These are phyloP conservation scores for Galeruca laticollis DNA, from an alignment of 2,888 invertebrate species.

Conservation along the genomic window DNA sequence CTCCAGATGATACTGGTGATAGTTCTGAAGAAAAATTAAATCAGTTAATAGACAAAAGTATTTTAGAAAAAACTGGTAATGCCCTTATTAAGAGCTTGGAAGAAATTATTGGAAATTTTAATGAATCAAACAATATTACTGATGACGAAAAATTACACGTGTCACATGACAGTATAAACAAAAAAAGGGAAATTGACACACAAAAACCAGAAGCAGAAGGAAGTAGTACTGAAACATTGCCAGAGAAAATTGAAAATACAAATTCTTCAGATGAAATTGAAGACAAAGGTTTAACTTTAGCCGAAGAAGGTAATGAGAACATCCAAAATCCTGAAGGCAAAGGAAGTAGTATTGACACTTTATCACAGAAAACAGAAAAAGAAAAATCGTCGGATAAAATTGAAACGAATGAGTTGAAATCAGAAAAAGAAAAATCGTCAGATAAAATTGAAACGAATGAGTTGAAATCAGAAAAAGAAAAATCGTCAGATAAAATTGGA, in stretches of 20 bases:
- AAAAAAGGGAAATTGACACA: neutral
- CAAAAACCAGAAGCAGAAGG: neutral
- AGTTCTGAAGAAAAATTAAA: neutral
- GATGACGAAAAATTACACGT: constrained; percentile 2
- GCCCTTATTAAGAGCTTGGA: neutral
- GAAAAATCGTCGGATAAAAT: neutral
- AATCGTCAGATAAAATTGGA: neutral
- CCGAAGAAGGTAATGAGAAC: too few species aligned
- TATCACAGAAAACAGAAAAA: neutral
- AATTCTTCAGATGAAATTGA: neutral
- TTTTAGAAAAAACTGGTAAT: constrained; percentile 18
- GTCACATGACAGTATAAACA: neutral
- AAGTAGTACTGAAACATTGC: neutral
- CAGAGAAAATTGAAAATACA: neutral
- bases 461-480: neutral
- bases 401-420: neutral
- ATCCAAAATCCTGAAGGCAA: neutral
- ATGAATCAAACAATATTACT: neutral
- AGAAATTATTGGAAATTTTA: constrained; percentile 6
- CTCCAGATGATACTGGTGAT: neutral
- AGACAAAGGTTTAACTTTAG: too few species aligned
- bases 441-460: neutral
- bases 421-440: neutral
- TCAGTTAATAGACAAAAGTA: constrained; percentile 1
- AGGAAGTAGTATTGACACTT: neutral